Evolutionary conservation across 2,113 vertebrate species (phyloP), one percentile per base, ranked within the genome.

Genomic region (Menura novaehollandiae): DNA sequence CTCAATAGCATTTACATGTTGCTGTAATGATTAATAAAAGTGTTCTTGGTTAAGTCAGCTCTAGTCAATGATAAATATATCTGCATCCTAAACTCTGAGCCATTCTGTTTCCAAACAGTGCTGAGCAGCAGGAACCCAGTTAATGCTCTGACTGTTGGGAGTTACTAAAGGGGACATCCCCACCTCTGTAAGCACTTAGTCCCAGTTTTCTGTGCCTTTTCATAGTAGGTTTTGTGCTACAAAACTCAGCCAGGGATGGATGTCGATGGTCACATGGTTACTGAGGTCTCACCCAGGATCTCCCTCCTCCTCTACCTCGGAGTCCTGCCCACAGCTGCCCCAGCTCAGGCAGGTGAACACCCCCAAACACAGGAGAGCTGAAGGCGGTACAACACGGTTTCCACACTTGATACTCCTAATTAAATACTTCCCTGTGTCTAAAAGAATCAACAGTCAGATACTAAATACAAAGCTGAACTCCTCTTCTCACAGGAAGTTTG

Each of bases 231-330:
- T 76, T 15, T 13, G 30, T 24, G 21, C 41, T 51, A 3, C 28
- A 63, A 19, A 77, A 9, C 23, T 39, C 87, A 71, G 19, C 15
- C 28, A 62, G 69, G 23, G 30, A 15, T 60, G 53, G 26, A 5
- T 39, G 66, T 19, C 0, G 0, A 5, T 41, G 46, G 8, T n/a
- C 53, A 20, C 12, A 22, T 1, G 1, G 53, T 53, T 18, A 7
- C 35, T 28, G 21, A 49, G 20, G 26, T 3, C 3, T 84, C 19
- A 27, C 22, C 8, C 63, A 47, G 27, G 16, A 59, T 6, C 15
- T 41, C 15, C 20, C 33, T 58, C 13, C 6, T n/a, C 13, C 26
- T 52, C 41, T 20, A 3, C 7, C 9, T 5, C 8, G 2, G 26
- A 37, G 28, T 37, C 24, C 51, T 37, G 8, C 3, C 37, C 51